Conservation (phyloP, 2,888 invertebrate genomes). For the Chymomyza procnemis region DNA sequence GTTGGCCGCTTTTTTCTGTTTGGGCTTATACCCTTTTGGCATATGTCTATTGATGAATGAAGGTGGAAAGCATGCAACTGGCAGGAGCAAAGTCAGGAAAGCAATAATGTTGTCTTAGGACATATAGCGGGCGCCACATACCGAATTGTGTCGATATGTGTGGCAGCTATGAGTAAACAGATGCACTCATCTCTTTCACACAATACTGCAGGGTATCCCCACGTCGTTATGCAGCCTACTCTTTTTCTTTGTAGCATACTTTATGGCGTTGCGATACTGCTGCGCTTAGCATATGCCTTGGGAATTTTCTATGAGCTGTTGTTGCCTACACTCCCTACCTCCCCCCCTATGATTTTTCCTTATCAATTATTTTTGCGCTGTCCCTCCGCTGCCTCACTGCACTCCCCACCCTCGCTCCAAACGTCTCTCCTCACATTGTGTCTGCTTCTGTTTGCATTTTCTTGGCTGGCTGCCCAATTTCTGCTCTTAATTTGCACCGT, state of each 20-base stretch:
- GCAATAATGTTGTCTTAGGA: too few species aligned
- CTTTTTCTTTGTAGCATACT: constrained; percentile 62
- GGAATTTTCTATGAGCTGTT: constrained; percentile 44
- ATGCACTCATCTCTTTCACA: too few species aligned
- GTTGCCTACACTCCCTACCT: background rate
- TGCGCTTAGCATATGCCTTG: constrained; percentile 51
- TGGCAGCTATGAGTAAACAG: too few species aligned
- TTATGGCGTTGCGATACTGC: constrained; percentile 62
- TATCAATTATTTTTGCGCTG: background rate
- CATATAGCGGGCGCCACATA: too few species aligned
- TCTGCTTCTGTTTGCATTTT: background rate
- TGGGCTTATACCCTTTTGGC: background rate
- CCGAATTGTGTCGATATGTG: too few species aligned
- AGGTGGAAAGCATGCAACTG: background rate
- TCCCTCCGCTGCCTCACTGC: background rate
- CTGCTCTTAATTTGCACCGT: constrained; percentile 30
- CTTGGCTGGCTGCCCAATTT: constrained; percentile 11
- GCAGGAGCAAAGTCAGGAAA: background rate
- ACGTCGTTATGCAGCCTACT: background rate
- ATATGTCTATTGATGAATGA: too few species aligned
- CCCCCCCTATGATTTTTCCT: constrained; percentile 9
- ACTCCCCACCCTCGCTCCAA: background rate
- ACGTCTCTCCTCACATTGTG: background rate
- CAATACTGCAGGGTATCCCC: background rate
- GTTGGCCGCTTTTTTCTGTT: background rate